Base-by-base conservation (phyloP, 2,888 invertebrate species). In the Drosophila sordidapex region DNA sequence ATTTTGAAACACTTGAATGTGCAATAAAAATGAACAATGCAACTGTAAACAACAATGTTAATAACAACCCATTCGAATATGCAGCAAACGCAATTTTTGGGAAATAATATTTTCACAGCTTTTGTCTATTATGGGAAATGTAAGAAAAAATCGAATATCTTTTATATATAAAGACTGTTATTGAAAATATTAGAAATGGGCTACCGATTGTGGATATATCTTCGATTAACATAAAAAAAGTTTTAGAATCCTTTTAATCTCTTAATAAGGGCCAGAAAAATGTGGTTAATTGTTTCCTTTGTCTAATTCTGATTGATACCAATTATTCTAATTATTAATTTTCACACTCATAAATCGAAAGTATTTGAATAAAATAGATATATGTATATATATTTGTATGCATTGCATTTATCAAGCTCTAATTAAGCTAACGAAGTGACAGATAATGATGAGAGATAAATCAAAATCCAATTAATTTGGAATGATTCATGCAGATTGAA, bases 31-130 rank as follows among this genome's bases (percentile, higher is more conserved):
- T 40, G 25, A 68, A 51, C 49, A 38, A 25, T 27, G 13, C 3
- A 57, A 29, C 4, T 31, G n/a, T 27, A 70, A 38, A 56, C 48
- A 70, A 46, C 21, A 46, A 46, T 46, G 25, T 46, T 15, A 15
- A 33, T 13, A 35, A 57, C 21, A 35, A 70, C 27, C 8, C 2
- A 38, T 33, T 33, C 38, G 21, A 46, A 68, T 21, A 4, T 35
- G 29, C 13, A 31, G 31, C 27, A 48, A 68, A 69, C 21, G 1
- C 29, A 31, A 25, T 15, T 15, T 15, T 53, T 18, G 11, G 13
- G 4, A 38, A 27, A n/a, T 36, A 25, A 25, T 8, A n/a, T n/a
- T 51, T 13, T 31, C 11, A 52, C 13, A 52, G 46, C 2, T 15
- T 46, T 25, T 13, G 1, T 43, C 1, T 13, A 13, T 7, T 43